Conservation (phyloP, 2,797 vertebrate species). For the Remorina albescens region DNA sequence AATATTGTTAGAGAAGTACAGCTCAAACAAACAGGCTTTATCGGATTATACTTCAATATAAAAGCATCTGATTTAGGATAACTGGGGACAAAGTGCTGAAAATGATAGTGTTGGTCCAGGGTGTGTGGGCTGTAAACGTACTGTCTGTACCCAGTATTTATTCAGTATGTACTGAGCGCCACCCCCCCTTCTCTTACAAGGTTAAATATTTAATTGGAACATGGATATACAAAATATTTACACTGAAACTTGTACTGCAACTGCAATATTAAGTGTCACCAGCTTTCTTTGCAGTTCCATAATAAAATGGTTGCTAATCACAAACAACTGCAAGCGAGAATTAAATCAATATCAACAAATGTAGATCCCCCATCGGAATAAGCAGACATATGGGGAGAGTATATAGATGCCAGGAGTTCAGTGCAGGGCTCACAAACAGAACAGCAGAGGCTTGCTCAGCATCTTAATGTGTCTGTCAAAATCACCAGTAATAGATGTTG, state of each 20-base stretch:
- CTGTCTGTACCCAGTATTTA: background rate
- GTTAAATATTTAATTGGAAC: background rate
- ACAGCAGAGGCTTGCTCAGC: slow-evolving; percentile 26
- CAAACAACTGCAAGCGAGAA: background rate
- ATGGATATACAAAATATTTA: background rate
- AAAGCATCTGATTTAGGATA: background rate
- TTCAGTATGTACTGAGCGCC: background rate
- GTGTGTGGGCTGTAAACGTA: background rate
- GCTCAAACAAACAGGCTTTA: background rate
- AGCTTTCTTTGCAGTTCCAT: background rate
- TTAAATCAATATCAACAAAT: slow-evolving; percentile 10
- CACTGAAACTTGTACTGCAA: background rate
- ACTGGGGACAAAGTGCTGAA: background rate
- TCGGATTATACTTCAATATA: background rate
- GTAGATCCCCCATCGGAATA: background rate
- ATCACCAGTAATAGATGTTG: slow-evolving; percentile 8
- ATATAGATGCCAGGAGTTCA: slow-evolving; percentile 1
- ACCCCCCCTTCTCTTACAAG: background rate
- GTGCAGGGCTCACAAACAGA: slow-evolving; percentile 10
- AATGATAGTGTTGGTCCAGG: background rate
- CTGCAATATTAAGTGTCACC: background rate
- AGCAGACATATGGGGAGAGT: background rate
- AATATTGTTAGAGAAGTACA: background rate
- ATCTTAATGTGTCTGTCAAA: slow-evolving; percentile 13
- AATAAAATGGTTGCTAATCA: background rate